phyloP scores from a whole-genome alignment of 1,140 invertebrate genomes.

The Sipha flava region DNA sequence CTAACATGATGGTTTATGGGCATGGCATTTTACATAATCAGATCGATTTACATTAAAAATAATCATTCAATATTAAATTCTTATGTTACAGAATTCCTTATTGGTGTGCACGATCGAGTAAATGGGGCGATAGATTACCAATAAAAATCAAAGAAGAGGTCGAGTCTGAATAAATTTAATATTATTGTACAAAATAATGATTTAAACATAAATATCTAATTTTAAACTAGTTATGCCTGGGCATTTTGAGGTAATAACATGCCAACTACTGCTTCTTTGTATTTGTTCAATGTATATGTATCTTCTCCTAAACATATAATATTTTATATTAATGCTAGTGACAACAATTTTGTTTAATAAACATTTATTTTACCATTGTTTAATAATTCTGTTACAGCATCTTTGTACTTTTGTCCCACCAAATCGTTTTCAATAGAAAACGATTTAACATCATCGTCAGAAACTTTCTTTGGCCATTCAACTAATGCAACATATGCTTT shows the following conservation, averaged over 20 bases:
- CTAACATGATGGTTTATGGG: no score
- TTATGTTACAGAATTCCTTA: conserved; percentile 51
- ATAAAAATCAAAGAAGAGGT: conserved; percentile 43
- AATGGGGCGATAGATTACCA: conserved; percentile 67
- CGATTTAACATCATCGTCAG: background rate
- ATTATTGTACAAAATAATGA: background rate
- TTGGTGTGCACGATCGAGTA: conserved; percentile 56
- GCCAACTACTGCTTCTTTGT: background rate
- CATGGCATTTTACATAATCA: no score
- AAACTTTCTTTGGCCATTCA: background rate
- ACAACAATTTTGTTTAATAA: background rate
- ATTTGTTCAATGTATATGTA: conserved; percentile 12
- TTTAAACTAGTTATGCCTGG: background rate
- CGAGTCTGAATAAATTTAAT: background rate
- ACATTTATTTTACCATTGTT: conserved; percentile 33
- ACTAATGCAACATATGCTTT: conserved; percentile 11
- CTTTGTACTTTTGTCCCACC: conserved; percentile 31
- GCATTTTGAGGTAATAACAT: background rate
- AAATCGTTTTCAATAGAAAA: conserved; percentile 2
- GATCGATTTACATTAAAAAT: no score
- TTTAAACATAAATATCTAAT: background rate
- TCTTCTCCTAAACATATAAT: background rate
- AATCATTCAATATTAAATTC: background rate
- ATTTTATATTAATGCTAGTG: background rate
- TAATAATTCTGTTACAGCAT: conserved; percentile 34